These are phyloP conservation scores for Mus musculus DNA, from an alignment of 2,113 vertebrate species.

Conservation along the genomic window DNA sequence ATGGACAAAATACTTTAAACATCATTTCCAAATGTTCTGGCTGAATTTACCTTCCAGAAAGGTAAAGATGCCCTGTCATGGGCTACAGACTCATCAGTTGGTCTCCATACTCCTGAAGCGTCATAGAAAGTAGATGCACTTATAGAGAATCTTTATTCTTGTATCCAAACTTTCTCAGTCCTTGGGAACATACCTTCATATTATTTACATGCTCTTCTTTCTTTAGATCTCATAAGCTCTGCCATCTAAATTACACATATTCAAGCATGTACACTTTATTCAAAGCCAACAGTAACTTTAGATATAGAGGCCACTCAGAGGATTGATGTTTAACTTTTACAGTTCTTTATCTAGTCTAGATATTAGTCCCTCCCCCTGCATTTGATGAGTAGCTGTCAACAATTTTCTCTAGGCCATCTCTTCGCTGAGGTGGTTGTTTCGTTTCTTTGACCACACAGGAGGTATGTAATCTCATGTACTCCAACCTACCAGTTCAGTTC, in stretches of 20 bases:
- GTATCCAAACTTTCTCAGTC: background rate
- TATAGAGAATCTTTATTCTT: background rate
- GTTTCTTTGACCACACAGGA: background rate
- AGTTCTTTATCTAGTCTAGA: background rate
- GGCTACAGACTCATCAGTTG: background rate
- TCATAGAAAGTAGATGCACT: background rate
- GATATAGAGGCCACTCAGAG: background rate
- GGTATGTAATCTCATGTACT: background rate
- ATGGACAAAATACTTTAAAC: background rate
- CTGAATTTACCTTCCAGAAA: background rate
- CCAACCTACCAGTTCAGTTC: background rate
- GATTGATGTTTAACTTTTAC: background rate
- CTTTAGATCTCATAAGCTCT: background rate
- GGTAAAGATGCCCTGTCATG: background rate
- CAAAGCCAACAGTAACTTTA: background rate
- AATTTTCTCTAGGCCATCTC: background rate
- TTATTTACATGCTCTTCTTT: background rate
- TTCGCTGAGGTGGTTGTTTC: background rate
- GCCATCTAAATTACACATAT: background rate
- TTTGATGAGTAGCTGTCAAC: background rate
- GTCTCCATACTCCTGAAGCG: accelerated
- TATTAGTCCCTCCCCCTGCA: background rate
- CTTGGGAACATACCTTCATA: background rate
- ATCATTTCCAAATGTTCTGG: background rate
- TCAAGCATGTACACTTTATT: background rate